Evolutionary conservation across 2,888 invertebrate genomes (phyloP), one percentile per base, ranked within the genome.

Genomic region (Serrognathus titanus): DNA sequence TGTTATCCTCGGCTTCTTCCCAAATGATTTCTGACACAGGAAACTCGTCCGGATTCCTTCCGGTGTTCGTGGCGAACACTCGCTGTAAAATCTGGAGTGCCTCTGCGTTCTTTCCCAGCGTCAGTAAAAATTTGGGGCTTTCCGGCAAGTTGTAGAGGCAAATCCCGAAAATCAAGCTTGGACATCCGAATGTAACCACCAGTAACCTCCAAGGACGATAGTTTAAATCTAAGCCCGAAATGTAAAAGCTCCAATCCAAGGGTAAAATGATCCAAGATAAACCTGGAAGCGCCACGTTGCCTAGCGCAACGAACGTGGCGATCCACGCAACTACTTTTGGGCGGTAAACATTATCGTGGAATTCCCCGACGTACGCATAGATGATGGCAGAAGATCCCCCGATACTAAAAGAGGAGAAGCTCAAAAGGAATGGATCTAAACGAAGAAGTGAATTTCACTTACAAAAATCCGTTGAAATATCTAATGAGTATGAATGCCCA

Each of bases 401-500:
- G 55, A 77, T 70, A 41, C 78, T 78, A 60, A 48, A 68, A 66
- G 37, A 40, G 9, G 12, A 12, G 12, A 45, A 31, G 8, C 51
- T 48, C 6, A 45, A 35, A 11, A 13, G 16, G 31, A 1, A 11
- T n/a, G 43, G 31, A 45, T 2, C 7, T 35, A 20, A 50, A 54
- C 2, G 9, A 50, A 40, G 8, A 13, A 9, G 7, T 40, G 40
- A 9, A 7, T 1, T 3, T 12, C 8, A 71, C 76, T 75, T 76
- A 82, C 83, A 80, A 77, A 59, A 81, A 75, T 46, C 84, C 84
- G 59, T 81, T 81, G 7, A 81, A 61, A 63, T 80, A 82, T 59
- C 84, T 72, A 3, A 82, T 62, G 16, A 78, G 59, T 10, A 83
- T 79, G 68, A 83, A 83, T 4, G 80, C 48, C 79, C 81, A 81